Evolutionary conservation across 2,888 invertebrate species (phyloP).

Genomic region (Drosophila fungiperda): DNA sequence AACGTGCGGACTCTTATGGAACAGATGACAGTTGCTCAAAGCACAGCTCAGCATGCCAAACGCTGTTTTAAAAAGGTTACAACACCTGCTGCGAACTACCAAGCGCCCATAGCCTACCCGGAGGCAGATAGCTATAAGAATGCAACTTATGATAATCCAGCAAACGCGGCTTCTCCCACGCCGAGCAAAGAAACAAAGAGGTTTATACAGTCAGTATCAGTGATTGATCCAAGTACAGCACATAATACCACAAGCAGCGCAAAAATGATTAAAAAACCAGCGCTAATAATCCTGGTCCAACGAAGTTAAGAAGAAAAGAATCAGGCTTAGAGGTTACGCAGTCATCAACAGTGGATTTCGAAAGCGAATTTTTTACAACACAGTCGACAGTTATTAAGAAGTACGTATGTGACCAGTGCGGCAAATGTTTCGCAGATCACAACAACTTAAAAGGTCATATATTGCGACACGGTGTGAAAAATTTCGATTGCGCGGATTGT

Average conservation of each 20-base stretch:
- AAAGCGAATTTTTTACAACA: not conserved
- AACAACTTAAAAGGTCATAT: constrained; percentile 43
- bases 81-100: not conserved
- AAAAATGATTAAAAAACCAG: not conserved
- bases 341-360: not conserved
- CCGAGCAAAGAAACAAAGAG: not conserved
- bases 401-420: constrained; percentile 44
- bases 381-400: not conserved
- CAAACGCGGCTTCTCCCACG: not conserved
- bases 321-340: not conserved
- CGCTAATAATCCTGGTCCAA: not conserved
- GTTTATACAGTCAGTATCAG: not conserved
- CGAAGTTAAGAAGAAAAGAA: not conserved
- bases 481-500: constrained; percentile 58
- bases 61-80: not conserved
- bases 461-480: constrained; percentile 56
- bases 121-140: not conserved
- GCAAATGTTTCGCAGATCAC: constrained; percentile 14
- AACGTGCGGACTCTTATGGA: not conserved
- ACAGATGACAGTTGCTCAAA: not conserved
- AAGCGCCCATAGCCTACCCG: not conserved
- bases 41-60: not conserved
- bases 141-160: not conserved
- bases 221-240: not conserved
- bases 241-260: not conserved